Base-by-base conservation (phyloP, 1,140 invertebrate genomes). In the Drosophila hydei region DNA sequence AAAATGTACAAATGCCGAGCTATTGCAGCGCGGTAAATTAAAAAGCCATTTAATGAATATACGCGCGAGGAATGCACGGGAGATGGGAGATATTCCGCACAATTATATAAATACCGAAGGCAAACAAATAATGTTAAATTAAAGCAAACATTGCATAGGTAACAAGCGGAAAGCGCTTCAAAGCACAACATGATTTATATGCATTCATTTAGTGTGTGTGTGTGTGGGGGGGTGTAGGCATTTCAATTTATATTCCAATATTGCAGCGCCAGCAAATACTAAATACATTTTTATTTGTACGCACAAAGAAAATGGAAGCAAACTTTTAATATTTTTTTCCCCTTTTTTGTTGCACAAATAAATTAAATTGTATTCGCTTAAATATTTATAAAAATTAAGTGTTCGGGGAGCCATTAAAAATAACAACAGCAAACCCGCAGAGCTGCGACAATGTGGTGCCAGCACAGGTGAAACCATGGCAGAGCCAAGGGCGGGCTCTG, bases 311-410 rank as follows among this genome's bases (percentile, higher is more conserved):
- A 77, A 58, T 48, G 52, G 40, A 47, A 21, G n/a, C 48, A 30
- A 14, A 79, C 79, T 79, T 67, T 83, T 77, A 30, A 25, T 43
- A 63, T 68, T n/a, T 27, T 40, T 50, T 16, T 23, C 11, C 14
- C n/a, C 16, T 33, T 50, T 23, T 50, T 43, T 71, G 51, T 68
- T 80, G 65, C 64, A 68, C 81, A 87, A 81, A 87, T 78, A 87
- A 87, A 87, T 87, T 87, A 87, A 81, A 87, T 78, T 87, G 77
- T 75, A 67, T 87, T 79, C 77, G 64, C 81, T 87, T 87, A 87
- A 87, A 87, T 87, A 87, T 87, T 87, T 87, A 87, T 87, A 87
- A 87, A 87, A 81, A 88, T 87, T 87, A 87, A 87, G 81, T 87
- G 81, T 87, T 87, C 50, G 85, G 81, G 81, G 81, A 81, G 81